Evolutionary conservation across 2,888 invertebrate species (phyloP).

Genomic region (Brachylomia viminalis): DNA sequence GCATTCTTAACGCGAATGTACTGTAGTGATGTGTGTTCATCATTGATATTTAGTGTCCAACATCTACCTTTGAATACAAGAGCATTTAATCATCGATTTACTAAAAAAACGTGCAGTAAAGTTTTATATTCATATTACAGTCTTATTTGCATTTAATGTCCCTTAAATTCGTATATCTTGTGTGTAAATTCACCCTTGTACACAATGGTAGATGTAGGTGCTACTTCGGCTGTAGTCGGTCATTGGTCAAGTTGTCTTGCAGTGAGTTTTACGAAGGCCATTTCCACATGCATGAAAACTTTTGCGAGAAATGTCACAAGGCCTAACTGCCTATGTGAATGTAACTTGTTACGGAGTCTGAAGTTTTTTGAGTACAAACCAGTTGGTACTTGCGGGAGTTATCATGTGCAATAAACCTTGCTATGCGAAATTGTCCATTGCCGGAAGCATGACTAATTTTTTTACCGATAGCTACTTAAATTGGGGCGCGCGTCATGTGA

Average conservation of each 20-base stretch:
- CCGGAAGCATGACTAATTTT: background rate
- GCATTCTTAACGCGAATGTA: no score
- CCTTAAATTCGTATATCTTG: no score
- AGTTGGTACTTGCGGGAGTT: background rate
- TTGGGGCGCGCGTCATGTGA: background rate
- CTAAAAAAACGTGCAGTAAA: background rate
- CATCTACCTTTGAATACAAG: constrained; percentile 6
- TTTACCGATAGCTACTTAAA: background rate
- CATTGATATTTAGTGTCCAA: background rate
- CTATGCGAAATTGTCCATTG: background rate
- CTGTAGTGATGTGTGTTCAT: background rate
- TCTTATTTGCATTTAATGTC: constrained; percentile 15
- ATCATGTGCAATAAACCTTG: background rate
- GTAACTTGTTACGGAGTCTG: no score
- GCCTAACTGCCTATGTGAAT: background rate
- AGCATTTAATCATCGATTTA: constrained; percentile 32
- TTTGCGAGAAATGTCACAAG: background rate
- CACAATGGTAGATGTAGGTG: background rate
- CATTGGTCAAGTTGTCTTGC: no score
- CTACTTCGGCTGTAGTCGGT: background rate
- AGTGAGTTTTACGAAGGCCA: background rate
- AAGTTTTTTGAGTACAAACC: no score
- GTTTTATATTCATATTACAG: background rate
- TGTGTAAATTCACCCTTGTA: background rate
- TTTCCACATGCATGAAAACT: no score